phyloP scores from a whole-genome alignment of 1,140 invertebrate species.

The Ooceraea biroi region DNA sequence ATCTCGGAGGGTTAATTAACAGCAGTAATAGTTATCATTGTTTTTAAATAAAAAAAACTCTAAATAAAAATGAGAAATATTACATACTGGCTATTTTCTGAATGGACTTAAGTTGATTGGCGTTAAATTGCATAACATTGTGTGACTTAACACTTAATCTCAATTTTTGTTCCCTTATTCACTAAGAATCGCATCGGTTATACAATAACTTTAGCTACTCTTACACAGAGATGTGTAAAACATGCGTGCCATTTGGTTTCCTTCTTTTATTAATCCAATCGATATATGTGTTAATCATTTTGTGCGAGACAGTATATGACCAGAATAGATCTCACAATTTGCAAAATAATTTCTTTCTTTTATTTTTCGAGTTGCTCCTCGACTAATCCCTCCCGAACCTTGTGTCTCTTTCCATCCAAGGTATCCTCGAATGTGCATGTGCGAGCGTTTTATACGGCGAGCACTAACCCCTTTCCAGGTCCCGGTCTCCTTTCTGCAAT shows the following conservation, averaged over 20 bases:
- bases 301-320: constrained; percentile 7
- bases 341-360: constrained; percentile 29
- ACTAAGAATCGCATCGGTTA: background rate
- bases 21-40: background rate
- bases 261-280: background rate
- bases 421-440: constrained; percentile 82
- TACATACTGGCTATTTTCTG: constrained; percentile 56
- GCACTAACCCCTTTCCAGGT: constrained; percentile 86
- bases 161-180: constrained; percentile 36
- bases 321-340: constrained; percentile 36
- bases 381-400: constrained; percentile 28
- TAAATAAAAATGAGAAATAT: background rate
- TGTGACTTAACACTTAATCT: constrained; percentile 57
- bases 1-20: background rate
- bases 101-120: constrained; percentile 52
- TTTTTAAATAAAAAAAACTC: background rate
- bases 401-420: constrained; percentile 1
- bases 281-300: constrained; percentile 20
- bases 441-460: constrained; percentile 81
- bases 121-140: constrained; percentile 66
- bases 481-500: constrained; percentile 86
- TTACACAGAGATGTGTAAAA: constrained; percentile 4
- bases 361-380: constrained; percentile 15
- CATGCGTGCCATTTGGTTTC: constrained; percentile 58
- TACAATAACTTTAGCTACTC: constrained; percentile 14